phyloP scores from a whole-genome alignment of 2,888 invertebrate species.

The Scotopteryx bipunctaria region DNA sequence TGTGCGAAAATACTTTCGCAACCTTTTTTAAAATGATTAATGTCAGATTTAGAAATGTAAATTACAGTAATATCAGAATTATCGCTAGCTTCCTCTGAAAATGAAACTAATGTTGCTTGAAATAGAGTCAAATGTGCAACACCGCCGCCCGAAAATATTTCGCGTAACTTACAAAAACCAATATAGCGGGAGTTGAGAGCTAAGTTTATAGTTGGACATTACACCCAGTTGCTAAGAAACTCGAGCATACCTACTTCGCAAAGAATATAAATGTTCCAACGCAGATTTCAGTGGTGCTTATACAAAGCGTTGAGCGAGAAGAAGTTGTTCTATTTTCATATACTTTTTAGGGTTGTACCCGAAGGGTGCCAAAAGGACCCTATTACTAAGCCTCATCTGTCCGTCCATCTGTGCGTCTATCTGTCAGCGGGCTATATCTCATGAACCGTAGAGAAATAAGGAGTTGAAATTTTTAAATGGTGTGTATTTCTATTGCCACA shows the following conservation, averaged over 20 bases:
- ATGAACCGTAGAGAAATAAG: too few relatives aligned
- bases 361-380: too few relatives aligned
- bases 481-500: too few relatives aligned
- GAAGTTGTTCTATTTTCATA: background rate
- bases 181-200: slow-evolving; percentile 37
- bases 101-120: background rate
- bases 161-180: slow-evolving; percentile 37
- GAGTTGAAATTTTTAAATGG: too few relatives aligned
- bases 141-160: background rate
- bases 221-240: slow-evolving; percentile 50
- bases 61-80: background rate
- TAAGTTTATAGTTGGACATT: slow-evolving; percentile 44
- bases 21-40: too few relatives aligned
- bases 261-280: slow-evolving; percentile 53
- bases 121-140: slow-evolving; percentile 14
- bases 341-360: too few relatives aligned
- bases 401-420: too few relatives aligned
- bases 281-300: slow-evolving; percentile 14
- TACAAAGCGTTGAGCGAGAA: slow-evolving; percentile 16
- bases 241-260: slow-evolving; percentile 50
- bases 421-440: too few relatives aligned
- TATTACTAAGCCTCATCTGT: too few relatives aligned
- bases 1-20: too few relatives aligned
- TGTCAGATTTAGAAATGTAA: too few relatives aligned
- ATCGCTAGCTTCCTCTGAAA: background rate